phyloP scores from a whole-genome alignment of 2,797 vertebrate genomes.

The Danio kyathit region DNA sequence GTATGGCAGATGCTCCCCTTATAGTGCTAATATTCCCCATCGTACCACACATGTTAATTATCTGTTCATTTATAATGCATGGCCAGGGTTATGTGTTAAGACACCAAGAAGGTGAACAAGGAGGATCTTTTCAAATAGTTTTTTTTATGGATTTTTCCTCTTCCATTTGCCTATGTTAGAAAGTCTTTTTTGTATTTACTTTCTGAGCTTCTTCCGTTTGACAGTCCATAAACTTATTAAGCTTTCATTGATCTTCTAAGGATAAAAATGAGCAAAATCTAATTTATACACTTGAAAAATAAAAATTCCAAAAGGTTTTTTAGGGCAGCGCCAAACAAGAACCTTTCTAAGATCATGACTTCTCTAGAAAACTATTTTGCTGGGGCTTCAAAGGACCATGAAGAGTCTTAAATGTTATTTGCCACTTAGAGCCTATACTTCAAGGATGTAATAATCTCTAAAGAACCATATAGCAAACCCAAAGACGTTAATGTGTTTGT shows the following conservation, averaged over 20 bases:
- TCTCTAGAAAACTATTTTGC: not conserved
- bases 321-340: not conserved
- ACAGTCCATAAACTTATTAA: conserved; percentile 7
- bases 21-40: conserved; percentile 59
- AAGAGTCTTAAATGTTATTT: not conserved
- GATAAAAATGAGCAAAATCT: not conserved
- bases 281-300: not conserved
- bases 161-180: conserved; percentile 28
- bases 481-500: not conserved
- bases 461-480: conserved; percentile 9
- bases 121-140: conserved; percentile 35
- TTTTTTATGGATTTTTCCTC: not conserved
- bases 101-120: conserved; percentile 62
- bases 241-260: conserved; percentile 16
- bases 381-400: not conserved
- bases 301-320: not conserved
- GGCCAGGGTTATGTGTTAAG: conserved; percentile 42
- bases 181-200: conserved; percentile 15
- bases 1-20: conserved; percentile 55
- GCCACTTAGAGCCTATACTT: not conserved
- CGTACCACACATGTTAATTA: conserved; percentile 54
- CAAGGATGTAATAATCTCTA: not conserved
- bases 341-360: not conserved
- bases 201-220: conserved; percentile 7
- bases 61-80: conserved; percentile 65